phyloP scores from a whole-genome alignment of 2,113 vertebrate species.

The Nansenia antarctica region DNA sequence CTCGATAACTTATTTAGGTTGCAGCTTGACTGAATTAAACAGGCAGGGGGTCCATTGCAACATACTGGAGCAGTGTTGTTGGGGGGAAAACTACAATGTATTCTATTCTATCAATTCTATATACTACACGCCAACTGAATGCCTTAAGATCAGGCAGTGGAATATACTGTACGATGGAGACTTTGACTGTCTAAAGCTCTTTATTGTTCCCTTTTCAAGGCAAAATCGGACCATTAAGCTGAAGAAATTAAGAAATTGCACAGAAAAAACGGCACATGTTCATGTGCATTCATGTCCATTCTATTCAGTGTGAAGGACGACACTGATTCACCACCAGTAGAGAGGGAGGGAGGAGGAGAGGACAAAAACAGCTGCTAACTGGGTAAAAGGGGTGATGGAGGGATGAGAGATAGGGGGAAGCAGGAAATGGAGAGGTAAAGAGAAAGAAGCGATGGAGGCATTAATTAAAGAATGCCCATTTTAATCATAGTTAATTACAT shows the following conservation, averaged over 20 bases:
- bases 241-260: not conserved
- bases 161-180: not conserved
- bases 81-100: too few species aligned
- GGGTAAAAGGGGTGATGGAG: conserved; percentile 34
- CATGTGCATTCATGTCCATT: not conserved
- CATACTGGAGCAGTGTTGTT: not conserved
- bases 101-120: too few species aligned
- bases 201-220: not conserved
- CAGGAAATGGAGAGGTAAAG: conserved; percentile 60
- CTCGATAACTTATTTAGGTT: too few species aligned
- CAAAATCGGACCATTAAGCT: not conserved
- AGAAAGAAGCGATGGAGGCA: conserved; percentile 50
- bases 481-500: conserved; percentile 76
- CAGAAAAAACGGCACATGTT: not conserved
- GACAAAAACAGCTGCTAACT: conserved; percentile 1
- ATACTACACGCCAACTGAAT: too few species aligned
- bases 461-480: conserved; percentile 69
- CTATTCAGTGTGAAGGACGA: not conserved
- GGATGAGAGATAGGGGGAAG: conserved; percentile 39
- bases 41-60: not conserved
- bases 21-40: too few species aligned
- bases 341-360: not conserved
- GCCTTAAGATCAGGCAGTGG: too few species aligned
- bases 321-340: not conserved
- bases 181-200: not conserved